Conservation (phyloP, 1,140 invertebrate species). For the Whitmania pigra region DNA sequence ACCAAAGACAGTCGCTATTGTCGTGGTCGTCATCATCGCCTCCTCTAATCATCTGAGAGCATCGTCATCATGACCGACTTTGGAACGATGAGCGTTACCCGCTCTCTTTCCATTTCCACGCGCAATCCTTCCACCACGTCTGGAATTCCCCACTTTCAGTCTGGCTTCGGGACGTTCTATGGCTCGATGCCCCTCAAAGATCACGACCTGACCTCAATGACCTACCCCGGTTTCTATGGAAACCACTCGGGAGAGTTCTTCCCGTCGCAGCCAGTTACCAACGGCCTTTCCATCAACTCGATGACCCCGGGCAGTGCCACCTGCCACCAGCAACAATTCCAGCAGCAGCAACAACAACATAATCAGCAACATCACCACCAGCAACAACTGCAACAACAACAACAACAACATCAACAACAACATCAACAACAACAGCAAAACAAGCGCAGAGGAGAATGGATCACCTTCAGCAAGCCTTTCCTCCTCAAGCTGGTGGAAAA, state of each 20-base stretch:
- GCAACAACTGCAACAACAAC: not conserved
- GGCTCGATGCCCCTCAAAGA: not conserved
- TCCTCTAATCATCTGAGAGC: not conserved
- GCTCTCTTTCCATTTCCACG: slow-evolving; percentile 6
- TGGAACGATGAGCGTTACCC: not conserved
- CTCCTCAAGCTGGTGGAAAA: slow-evolving; percentile 14
- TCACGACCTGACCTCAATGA: not conserved
- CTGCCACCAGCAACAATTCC: slow-evolving; percentile 1
- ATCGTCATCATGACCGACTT: slow-evolving; percentile 14
- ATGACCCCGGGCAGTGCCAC: not conserved
- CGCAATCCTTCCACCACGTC: not conserved
- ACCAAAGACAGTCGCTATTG: too few relatives aligned
- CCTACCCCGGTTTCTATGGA: not conserved
- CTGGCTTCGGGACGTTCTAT: not conserved
- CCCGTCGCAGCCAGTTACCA: not conserved
- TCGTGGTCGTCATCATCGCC: not conserved
- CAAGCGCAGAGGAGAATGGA: slow-evolving; percentile 5
- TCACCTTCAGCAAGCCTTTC: slow-evolving; percentile 15
- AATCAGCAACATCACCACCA: not conserved
- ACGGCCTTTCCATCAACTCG: not conserved
- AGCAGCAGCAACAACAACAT: not conserved
- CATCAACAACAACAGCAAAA: not conserved
- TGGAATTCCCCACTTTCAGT: not conserved
- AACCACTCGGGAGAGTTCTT: not conserved
- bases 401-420: not conserved